phyloP scores from a whole-genome alignment of 1,140 invertebrate species.

The Drosophila dunni region DNA sequence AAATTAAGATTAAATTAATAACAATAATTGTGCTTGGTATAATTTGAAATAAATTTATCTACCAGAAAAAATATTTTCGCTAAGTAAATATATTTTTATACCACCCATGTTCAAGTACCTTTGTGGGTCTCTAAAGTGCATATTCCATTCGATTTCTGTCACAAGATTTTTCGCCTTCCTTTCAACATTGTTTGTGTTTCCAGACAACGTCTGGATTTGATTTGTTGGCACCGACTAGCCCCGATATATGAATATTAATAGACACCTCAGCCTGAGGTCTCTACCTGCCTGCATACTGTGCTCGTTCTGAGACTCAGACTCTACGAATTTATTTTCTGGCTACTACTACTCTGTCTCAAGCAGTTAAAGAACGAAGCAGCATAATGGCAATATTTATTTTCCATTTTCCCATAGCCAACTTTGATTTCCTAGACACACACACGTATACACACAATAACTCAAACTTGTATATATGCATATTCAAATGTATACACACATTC shows the following conservation, averaged over 20 bases:
- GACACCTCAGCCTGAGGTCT: conserved; percentile 40
- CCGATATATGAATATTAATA: conserved; percentile 81
- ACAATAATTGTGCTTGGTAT: no score
- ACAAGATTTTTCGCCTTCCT: background rate
- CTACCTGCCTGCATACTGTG: background rate
- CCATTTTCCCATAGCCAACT: conserved; percentile 49
- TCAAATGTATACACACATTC: background rate
- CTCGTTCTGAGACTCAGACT: background rate
- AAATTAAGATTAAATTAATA: no score
- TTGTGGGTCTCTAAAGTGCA: conserved; percentile 2
- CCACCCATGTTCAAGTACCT: background rate
- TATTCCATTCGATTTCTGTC: background rate
- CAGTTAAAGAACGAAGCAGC: conserved; percentile 56
- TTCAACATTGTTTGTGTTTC: conserved; percentile 56
- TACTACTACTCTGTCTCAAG: conserved; percentile 17
- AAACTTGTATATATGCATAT: no score
- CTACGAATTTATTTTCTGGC: background rate
- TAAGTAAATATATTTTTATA: no score
- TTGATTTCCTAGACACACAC: conserved; percentile 55
- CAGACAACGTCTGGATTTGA: conserved; percentile 73
- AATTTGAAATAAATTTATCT: no score
- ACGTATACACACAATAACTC: no score
- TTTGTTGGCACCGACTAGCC: conserved; percentile 64
- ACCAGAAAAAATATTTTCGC: no score
- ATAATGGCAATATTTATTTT: conserved; percentile 81